Evolutionary conservation across 1,140 invertebrate genomes (phyloP), one percentile per base, ranked within the genome.

Genomic region (Drosophila mauritiana): DNA sequence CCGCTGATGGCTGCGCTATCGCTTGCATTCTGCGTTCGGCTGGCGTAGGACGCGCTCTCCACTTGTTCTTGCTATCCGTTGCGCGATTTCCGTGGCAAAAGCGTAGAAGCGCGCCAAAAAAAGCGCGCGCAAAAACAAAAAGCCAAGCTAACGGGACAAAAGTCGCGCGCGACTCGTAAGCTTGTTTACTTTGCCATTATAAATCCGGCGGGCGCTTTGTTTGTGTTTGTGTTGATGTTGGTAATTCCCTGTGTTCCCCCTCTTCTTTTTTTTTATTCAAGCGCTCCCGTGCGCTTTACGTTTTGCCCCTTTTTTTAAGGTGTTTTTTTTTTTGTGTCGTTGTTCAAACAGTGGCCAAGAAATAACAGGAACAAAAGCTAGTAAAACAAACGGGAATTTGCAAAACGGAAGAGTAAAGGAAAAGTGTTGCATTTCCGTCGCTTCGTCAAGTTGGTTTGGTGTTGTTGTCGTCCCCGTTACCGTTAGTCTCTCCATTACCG

Each of bases 101-200:
- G 27, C 27, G 7, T 34, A 51, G 48, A 58, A 75, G 22, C 56
- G 64, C 77, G 81, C 62, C 54, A 40, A 34, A 74, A 80, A 88
- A 89, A 88, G 84, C 79, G 83, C 83, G 83, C 83, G 83, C 75
- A 86, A 85, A 86, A 82, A 64, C 70, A 64, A 80, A 73, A 45
- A 59, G 46, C 36, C 43, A 56, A 51, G 34, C 46, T 61, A 55
- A 42, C 65, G 57, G 72, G 51, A 78, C 51, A 76, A 69, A 81
- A 75, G 70, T 75, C 77, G 73, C 73, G 69, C 73, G 82, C 78
- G 81, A 73, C 68, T 73, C 69, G 73, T 76, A 68, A 70, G 82
- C 82, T 40, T 88, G 79, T 88, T 86, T 88, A 83, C 84, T 83
- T 88, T 83, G 70, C 79, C 70, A 88, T 88, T 88, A 88, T 73